phyloP scores from a whole-genome alignment of 2,797 vertebrate species.

The Channa striata region DNA sequence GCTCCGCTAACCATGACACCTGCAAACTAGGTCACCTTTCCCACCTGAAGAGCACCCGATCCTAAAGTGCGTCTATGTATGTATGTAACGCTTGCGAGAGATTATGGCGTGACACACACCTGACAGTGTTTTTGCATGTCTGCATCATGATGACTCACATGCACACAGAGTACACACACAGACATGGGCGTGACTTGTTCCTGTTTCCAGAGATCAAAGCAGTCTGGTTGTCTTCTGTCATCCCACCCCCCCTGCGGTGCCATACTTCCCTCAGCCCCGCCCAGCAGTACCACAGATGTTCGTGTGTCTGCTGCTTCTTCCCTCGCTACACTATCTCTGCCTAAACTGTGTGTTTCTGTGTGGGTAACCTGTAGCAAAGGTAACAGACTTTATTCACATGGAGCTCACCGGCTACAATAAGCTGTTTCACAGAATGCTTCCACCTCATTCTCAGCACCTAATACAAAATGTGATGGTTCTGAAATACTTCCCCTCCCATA shows the following conservation, averaged over 20 bases:
- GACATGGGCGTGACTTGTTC: slow-evolving; percentile 45
- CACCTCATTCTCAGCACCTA: not conserved
- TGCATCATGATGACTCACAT: slow-evolving; percentile 45
- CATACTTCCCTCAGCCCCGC: slow-evolving; percentile 37
- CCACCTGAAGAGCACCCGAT: slow-evolving; percentile 8
- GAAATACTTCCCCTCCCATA: not conserved
- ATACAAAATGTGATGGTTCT: slow-evolving; percentile 9
- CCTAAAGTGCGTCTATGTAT: slow-evolving; percentile 7
- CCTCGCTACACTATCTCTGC: not conserved
- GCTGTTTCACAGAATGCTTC: not conserved
- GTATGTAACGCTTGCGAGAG: slow-evolving; percentile 5
- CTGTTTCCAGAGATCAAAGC: slow-evolving; percentile 69
- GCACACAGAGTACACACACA: slow-evolving; percentile 24
- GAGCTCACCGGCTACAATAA: not conserved
- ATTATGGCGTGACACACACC: slow-evolving; percentile 45
- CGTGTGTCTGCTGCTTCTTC: slow-evolving; percentile 15
- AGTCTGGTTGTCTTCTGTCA: slow-evolving; percentile 53
- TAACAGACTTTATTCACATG: slow-evolving; percentile 7
- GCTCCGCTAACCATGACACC: slow-evolving; percentile 27
- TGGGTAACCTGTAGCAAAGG: slow-evolving; percentile 22
- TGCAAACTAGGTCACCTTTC: slow-evolving; percentile 46
- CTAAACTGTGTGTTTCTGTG: not conserved
- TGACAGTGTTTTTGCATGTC: slow-evolving; percentile 45
- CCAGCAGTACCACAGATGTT: slow-evolving; percentile 15
- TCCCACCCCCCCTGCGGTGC: slow-evolving; percentile 45